Conservation (phyloP, 2,113 vertebrate genomes). For the Myiagra hebetior region DNA sequence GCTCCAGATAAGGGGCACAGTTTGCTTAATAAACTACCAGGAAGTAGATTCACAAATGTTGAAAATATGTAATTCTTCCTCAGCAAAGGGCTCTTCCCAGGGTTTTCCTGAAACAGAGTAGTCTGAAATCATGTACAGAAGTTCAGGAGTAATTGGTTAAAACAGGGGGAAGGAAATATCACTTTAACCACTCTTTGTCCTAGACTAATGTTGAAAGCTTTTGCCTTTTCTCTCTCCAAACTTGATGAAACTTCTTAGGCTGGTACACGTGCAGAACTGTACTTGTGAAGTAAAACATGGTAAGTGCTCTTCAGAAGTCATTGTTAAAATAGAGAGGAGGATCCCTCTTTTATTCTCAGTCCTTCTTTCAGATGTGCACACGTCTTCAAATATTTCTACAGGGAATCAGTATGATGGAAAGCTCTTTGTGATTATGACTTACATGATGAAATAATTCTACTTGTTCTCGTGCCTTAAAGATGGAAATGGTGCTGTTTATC, state of each 20-base stretch:
- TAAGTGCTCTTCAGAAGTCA: slow-evolving; percentile 24
- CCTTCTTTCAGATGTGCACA: not conserved
- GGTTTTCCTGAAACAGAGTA: not conserved
- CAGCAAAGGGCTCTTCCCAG: not conserved
- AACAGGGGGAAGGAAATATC: not conserved
- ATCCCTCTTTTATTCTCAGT: not conserved
- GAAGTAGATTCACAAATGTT: not conserved
- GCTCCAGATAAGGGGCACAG: not conserved
- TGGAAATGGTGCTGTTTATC: not conserved
- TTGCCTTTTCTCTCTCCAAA: slow-evolving; percentile 7
- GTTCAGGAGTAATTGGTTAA: not conserved
- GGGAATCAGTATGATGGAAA: not conserved
- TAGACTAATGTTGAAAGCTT: not conserved
- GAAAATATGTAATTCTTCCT: not conserved
- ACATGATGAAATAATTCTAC: not conserved
- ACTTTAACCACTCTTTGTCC: not conserved
- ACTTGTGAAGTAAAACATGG: not conserved
- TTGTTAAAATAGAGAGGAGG: slow-evolving; percentile 26
- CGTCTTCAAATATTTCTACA: not conserved
- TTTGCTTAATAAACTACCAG: not conserved
- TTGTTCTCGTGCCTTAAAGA: not conserved
- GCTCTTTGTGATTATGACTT: not conserved
- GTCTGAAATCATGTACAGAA: not conserved
- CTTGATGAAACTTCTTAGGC: not conserved
- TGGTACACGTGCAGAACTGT: not conserved